Evolutionary conservation across 2,888 invertebrate species (phyloP).

Genomic region (Chrysolina americana): DNA sequence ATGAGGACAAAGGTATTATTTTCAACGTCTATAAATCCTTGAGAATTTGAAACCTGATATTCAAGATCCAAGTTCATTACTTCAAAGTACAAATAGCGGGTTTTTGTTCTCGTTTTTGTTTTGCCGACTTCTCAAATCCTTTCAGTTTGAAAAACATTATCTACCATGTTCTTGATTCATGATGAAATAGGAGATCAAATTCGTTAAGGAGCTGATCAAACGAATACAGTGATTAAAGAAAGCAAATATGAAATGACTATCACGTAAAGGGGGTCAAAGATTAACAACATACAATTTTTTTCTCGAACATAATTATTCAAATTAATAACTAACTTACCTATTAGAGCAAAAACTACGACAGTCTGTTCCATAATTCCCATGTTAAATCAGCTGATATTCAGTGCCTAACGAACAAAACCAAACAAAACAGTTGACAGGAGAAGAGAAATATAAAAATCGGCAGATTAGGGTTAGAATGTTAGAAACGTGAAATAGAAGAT

Average conservation of each 20-base stretch:
- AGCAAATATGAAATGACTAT: not conserved
- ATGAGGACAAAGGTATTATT: not conserved
- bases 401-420: not conserved
- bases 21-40: not conserved
- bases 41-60: slow-evolving; percentile 2
- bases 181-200: not conserved
- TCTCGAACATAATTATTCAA: not conserved
- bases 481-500: not conserved
- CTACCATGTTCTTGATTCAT: not conserved
- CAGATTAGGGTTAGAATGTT: too few relatives aligned
- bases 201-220: not conserved
- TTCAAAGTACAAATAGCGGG: not conserved
- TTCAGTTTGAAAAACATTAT: not conserved
- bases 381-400: not conserved
- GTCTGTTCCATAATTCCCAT: slow-evolving; percentile 31
- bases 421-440: slow-evolving; percentile 9
- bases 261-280: slow-evolving; percentile 37
- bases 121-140: not conserved
- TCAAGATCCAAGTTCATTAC: not conserved
- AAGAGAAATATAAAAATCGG: not conserved
- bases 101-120: slow-evolving; percentile 7
- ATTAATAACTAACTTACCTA: slow-evolving; percentile 31
- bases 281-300: slow-evolving; percentile 20
- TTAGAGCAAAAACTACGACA: slow-evolving; percentile 37
- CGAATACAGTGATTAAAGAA: not conserved